Percentiles rank a stretch among this genome's conserved stretches.
These are phyloP conservation scores for Deroptyus accipitrinus DNA, from an alignment of 2,113 vertebrate genomes.

Conservation along the genomic window DNA sequence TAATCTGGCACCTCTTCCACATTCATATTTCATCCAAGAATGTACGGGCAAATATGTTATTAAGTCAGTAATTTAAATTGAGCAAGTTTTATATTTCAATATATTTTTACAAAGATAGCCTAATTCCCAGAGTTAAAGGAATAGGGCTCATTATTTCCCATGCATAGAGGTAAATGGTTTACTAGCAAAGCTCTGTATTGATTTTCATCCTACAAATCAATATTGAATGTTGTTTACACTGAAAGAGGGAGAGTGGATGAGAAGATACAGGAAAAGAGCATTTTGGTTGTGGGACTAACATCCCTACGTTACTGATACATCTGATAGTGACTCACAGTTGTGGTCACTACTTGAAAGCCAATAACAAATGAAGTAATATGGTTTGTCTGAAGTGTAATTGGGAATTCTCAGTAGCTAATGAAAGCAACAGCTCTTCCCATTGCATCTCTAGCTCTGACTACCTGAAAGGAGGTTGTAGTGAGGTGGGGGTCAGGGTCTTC, in stretches of 20 bases:
- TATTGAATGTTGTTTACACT: background rate
- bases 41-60: conserved; percentile 35
- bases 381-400: background rate
- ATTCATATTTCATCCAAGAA: conserved; percentile 32
- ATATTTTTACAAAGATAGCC: background rate
- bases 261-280: background rate
- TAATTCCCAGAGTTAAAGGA: conserved; percentile 5
- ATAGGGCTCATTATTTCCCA: background rate
- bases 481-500: background rate
- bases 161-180: conserved; percentile 2
- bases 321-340: background rate
- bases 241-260: background rate
- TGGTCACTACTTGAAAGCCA: background rate
- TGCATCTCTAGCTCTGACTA: background rate
- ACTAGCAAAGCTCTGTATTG: background rate
- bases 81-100: conserved; percentile 34
- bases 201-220: background rate
- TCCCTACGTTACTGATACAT: background rate
- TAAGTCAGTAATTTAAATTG: conserved; percentile 16
- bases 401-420: background rate
- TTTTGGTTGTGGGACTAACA: background rate
- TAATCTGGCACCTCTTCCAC: conserved; percentile 13
- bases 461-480: background rate
- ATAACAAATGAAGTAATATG: background rate
- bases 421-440: background rate